Conservation (phyloP, 1,140 invertebrate genomes). For the Triops longicaudatus region DNA sequence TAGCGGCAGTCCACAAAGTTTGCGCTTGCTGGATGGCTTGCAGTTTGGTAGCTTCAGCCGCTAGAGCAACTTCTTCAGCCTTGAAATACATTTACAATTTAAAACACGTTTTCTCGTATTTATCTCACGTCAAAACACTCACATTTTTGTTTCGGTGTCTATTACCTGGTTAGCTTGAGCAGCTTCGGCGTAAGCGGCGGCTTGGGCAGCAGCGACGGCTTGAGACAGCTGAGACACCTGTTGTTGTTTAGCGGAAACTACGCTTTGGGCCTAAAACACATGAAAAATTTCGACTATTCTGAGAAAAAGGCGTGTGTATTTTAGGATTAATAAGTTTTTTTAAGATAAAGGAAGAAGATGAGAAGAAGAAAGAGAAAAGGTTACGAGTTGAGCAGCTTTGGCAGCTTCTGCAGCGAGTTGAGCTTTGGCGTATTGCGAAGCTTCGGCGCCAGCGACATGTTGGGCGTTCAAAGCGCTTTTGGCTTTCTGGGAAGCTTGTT, state of each 20-base stretch:
- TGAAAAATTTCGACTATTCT: constrained; percentile 21
- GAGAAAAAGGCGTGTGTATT: no score
- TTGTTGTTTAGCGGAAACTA: constrained; percentile 9
- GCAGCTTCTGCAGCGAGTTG: constrained; percentile 31
- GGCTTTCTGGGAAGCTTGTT: constrained; percentile 33
- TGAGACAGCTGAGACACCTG: constrained; percentile 24
- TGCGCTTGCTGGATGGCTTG: constrained; percentile 34
- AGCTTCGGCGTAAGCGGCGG: constrained; percentile 29
- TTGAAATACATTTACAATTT: neutral
- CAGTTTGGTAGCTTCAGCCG: constrained; percentile 35
- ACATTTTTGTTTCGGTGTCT: constrained; percentile 13
- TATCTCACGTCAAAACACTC: no score
- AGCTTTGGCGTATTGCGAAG: constrained; percentile 32
- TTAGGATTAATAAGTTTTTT: no score
- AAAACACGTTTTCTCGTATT: neutral
- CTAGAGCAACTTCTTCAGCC: constrained; percentile 31
- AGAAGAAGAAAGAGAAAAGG: neutral
- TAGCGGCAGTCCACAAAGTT: constrained; percentile 32
- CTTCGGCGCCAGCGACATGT: constrained; percentile 32
- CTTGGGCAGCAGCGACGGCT: constrained; percentile 30
- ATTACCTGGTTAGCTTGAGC: constrained; percentile 28
- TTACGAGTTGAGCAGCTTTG: constrained; percentile 32
- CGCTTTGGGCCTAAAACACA: constrained; percentile 28
- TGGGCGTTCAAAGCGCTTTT: constrained; percentile 33
- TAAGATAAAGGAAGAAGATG: no score